A percentile compares a stretch with the other conserved stretches of the same genome.
Conservation (phyloP, 2,797 vertebrate species). For the Lepilemur ruficaudatus region DNA sequence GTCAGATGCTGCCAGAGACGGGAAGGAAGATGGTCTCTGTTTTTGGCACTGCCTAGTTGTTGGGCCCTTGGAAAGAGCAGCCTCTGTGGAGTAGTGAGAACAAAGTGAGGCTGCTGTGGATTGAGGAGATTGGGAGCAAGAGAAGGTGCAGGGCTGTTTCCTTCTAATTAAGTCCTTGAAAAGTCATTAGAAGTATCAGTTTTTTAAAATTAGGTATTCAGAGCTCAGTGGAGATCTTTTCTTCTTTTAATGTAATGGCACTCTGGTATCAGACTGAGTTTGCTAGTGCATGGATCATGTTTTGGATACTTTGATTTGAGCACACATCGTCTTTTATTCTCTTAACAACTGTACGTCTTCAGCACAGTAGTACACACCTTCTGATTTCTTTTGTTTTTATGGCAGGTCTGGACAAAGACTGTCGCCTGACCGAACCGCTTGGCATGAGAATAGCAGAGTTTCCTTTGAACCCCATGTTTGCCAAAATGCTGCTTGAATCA, state of each 20-base stretch:
- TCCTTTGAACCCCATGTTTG: conserved; percentile 98
- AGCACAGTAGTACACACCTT: neutral
- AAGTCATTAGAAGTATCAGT: neutral
- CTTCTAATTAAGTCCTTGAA: neutral
- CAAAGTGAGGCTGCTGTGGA: neutral
- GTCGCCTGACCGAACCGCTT: conserved; percentile 94
- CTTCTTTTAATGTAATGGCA: neutral
- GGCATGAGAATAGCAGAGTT: conserved; percentile 98
- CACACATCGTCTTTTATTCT: neutral
- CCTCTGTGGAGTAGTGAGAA: neutral
- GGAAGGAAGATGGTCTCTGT: neutral
- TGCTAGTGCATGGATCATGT: neutral
- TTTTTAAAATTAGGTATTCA: neutral
- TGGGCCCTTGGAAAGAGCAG: neutral
- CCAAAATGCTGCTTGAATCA: conserved; percentile 98
- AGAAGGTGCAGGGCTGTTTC: neutral
- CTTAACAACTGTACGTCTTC: neutral
- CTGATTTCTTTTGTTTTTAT: conserved; percentile 5
- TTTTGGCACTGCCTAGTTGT: neutral
- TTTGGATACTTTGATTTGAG: neutral
- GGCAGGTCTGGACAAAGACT: conserved; percentile 96
- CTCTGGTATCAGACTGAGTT: neutral
- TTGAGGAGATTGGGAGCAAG: neutral
- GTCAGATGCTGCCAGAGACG: neutral
- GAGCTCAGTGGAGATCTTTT: neutral